Percentiles rank a stretch among this genome's conserved stretches.
Evolutionary conservation across 1,140 invertebrate species (phyloP).

Genomic region (Pentalonia nigronervosa): DNA sequence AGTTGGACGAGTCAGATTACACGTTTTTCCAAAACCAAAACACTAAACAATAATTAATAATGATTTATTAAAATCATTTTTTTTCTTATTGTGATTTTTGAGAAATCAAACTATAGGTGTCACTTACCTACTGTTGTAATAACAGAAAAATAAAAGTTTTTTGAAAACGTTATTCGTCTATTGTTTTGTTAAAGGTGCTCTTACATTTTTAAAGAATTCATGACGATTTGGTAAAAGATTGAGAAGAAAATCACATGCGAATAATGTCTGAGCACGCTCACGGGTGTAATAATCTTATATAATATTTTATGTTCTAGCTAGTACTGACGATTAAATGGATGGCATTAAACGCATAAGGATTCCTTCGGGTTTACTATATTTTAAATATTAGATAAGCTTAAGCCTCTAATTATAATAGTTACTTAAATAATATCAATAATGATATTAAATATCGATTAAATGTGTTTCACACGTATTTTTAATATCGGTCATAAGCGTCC

Average conservation of each 20-base stretch:
- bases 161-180: background rate
- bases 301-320: background rate
- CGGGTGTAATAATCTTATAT: background rate
- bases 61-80: background rate
- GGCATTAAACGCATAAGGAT: background rate
- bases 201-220: background rate
- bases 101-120: background rate
- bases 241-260: background rate
- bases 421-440: background rate
- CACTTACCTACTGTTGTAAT: background rate
- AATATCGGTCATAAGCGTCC: background rate
- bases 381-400: too few species aligned
- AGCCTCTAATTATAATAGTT: too few species aligned
- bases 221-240: background rate
- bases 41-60: background rate
- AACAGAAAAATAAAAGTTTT: background rate
- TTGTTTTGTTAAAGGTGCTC: background rate
- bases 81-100: background rate
- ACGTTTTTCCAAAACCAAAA: background rate
- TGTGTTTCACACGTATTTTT: background rate
- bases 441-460: slow-evolving; percentile 12
- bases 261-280: background rate
- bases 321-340: background rate
- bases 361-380: background rate
- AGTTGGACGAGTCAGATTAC: background rate